Percentiles rank a stretch among this genome's conserved stretches.
These are phyloP conservation scores for Dynastes grantii DNA, from an alignment of 2,888 invertebrate species.

Conservation along the genomic window DNA sequence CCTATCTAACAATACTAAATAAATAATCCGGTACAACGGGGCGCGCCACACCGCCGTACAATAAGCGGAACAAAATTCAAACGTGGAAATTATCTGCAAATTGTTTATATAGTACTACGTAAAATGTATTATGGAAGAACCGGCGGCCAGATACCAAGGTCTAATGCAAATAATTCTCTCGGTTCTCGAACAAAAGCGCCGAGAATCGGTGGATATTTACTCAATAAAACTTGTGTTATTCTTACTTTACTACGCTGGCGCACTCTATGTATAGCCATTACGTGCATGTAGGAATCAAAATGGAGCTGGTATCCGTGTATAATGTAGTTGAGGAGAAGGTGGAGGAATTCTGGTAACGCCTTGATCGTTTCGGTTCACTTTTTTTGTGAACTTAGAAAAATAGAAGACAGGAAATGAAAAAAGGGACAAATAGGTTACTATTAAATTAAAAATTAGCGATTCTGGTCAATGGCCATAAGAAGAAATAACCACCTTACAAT, in stretches of 20 bases:
- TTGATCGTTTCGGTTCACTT: no score
- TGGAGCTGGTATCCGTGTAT: not conserved
- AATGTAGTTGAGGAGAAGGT: no score
- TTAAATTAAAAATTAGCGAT: no score
- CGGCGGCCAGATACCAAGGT: constrained; percentile 39
- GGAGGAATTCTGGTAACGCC: no score
- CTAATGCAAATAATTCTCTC: constrained; percentile 26
- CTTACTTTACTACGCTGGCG: constrained; percentile 6
- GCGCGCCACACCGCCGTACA: constrained; percentile 30
- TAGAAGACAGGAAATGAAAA: no score
- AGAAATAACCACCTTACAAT: no score
- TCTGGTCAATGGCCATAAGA: no score
- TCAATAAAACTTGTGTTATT: constrained; percentile 42
- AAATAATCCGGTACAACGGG: constrained; percentile 39
- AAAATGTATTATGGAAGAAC: constrained; percentile 44
- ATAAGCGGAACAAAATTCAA: constrained; percentile 40
- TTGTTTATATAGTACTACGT: constrained; percentile 39
- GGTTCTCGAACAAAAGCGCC: constrained; percentile 32
- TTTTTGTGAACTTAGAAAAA: no score
- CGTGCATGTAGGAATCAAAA: not conserved
- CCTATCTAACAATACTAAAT: constrained; percentile 37
- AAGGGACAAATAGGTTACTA: no score
- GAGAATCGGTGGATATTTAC: constrained; percentile 33
- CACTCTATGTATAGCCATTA: not conserved
- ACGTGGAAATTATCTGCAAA: constrained; percentile 46